A percentile compares a stretch with the other conserved stretches of the same genome.
Evolutionary conservation across 2,113 vertebrate genomes (phyloP).

Genomic region (Brachypodius melanocephalos): DNA sequence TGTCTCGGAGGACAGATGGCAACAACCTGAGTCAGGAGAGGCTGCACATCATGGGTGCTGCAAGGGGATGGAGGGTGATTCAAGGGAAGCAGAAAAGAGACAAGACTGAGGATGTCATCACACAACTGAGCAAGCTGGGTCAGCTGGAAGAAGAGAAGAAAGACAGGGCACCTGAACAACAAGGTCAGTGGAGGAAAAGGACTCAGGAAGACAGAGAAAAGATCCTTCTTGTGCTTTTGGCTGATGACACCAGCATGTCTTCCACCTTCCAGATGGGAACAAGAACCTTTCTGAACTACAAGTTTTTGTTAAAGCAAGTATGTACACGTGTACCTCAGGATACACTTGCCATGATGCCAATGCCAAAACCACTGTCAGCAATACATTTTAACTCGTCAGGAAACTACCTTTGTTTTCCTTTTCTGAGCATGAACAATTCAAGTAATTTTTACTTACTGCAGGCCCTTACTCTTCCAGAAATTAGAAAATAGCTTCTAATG

Average conservation of each 20-base stretch:
- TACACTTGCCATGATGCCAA: background rate
- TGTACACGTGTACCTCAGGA: background rate
- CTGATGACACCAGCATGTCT: background rate
- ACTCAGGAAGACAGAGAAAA: background rate
- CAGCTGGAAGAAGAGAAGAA: background rate
- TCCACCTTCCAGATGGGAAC: background rate
- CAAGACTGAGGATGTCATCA: background rate
- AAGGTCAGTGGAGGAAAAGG: background rate
- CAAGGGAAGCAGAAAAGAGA: background rate
- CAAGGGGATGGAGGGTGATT: background rate
- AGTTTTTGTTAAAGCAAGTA: background rate
- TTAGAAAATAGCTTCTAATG: slow-evolving; percentile 21
- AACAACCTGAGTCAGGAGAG: background rate
- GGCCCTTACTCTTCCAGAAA: background rate
- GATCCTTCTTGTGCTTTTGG: background rate
- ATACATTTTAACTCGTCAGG: background rate
- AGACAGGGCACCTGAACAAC: background rate
- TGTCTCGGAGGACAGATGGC: background rate
- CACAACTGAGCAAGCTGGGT: background rate
- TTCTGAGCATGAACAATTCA: background rate
- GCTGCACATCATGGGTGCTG: background rate
- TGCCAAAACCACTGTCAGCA: background rate
- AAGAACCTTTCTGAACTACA: background rate
- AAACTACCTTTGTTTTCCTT: background rate
- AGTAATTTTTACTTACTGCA: background rate